Evolutionary conservation across 2,113 vertebrate species (phyloP).

Genomic region (Limanda limanda): DNA sequence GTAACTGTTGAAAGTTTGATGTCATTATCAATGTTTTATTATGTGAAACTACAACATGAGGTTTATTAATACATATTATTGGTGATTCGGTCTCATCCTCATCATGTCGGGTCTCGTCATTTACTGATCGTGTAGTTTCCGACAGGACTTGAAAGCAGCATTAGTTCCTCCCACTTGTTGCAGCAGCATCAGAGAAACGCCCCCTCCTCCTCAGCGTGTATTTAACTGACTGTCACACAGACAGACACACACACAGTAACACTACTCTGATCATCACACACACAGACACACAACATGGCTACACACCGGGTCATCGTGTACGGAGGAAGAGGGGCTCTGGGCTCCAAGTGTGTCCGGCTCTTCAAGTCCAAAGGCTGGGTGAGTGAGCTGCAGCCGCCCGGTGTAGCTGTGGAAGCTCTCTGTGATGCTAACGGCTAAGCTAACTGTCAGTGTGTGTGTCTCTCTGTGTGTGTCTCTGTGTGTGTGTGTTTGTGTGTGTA

Average conservation of each 20-base stretch:
- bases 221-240: background rate
- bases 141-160: constrained; percentile 54
- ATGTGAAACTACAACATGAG: no score
- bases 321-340: constrained; percentile 90
- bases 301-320: constrained; percentile 88
- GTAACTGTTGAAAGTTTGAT: no score
- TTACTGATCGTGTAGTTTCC: constrained; percentile 3
- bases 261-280: background rate
- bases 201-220: constrained; percentile 16
- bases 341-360: constrained; percentile 87
- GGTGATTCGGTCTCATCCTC: no score
- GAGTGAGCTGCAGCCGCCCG: constrained; percentile 22
- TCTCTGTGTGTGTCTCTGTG: background rate
- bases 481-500: constrained; percentile 42
- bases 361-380: constrained; percentile 91
- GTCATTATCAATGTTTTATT: no score
- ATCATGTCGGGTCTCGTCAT: no score
- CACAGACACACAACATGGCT: constrained; percentile 61
- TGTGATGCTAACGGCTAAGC: background rate
- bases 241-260: background rate
- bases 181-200: constrained; percentile 40
- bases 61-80: no score
- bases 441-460: background rate
- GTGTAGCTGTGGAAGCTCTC: background rate
- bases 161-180: constrained; percentile 59